These are phyloP conservation scores for Vireo altiloquus DNA, from an alignment of 2,113 vertebrate genomes.

Conservation along the genomic window DNA sequence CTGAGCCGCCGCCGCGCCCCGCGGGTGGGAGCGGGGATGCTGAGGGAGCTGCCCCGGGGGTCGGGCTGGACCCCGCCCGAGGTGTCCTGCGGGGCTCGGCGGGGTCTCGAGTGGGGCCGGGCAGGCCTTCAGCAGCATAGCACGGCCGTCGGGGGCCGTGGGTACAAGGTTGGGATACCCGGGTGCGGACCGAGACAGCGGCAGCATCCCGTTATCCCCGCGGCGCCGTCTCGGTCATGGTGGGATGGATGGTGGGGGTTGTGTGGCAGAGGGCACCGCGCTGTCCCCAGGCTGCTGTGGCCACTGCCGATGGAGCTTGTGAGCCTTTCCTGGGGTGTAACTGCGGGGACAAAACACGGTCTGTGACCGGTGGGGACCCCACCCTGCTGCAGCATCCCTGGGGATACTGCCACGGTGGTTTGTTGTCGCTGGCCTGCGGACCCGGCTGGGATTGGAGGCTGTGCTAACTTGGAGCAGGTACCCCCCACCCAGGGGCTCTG, in stretches of 20 bases:
- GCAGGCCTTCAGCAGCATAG: not conserved
- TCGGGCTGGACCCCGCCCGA: not conserved
- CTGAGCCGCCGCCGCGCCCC: not conserved
- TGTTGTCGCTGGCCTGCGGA: not conserved
- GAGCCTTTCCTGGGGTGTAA: not conserved
- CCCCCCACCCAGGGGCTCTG: fast-evolving
- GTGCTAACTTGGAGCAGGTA: not conserved
- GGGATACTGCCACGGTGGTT: fast-evolving
- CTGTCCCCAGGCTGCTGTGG: not conserved
- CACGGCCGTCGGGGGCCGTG: not conserved
- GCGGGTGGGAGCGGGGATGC: not conserved
- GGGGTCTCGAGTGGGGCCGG: not conserved
- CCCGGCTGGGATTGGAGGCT: not conserved
- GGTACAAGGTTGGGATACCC: fast-evolving
- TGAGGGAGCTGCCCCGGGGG: not conserved
- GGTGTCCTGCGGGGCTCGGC: not conserved
- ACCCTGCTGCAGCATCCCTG: not conserved
- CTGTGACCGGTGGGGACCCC: not conserved
- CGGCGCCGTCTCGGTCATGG: fast-evolving
- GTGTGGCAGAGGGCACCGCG: fast-evolving
- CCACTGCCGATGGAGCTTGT: not conserved
- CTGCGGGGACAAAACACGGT: not conserved
- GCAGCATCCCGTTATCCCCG: not conserved
- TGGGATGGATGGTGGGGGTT: not conserved
- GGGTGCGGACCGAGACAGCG: not conserved